These are phyloP conservation scores for Ophioninae sp. DNA, from an alignment of 2,888 invertebrate genomes.

Conservation along the genomic window DNA sequence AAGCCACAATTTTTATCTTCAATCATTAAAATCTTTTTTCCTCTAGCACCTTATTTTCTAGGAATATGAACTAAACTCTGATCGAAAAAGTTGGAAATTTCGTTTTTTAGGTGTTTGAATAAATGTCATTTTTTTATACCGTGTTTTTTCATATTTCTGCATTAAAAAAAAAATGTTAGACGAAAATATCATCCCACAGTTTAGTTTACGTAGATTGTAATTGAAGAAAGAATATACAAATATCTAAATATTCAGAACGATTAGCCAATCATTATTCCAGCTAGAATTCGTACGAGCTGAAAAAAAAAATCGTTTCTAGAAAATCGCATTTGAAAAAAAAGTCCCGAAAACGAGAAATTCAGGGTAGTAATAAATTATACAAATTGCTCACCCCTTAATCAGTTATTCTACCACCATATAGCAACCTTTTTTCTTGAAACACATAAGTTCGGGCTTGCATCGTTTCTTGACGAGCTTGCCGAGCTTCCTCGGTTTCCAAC, in stretches of 20 bases:
- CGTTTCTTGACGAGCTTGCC: slow-evolving; percentile 15
- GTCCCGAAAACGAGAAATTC: neutral
- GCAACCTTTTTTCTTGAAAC: neutral
- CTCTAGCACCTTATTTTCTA: no score
- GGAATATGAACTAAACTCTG: no score
- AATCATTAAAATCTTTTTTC: no score
- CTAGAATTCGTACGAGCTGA: slow-evolving; percentile 34
- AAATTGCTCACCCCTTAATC: no score
- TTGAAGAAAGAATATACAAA: no score
- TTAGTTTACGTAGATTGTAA: slow-evolving; percentile 32
- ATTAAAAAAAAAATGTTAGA: slow-evolving; percentile 46
- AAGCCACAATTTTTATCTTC: no score
- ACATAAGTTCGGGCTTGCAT: slow-evolving; percentile 7
- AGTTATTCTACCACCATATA: no score
- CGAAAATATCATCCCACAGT: slow-evolving; percentile 47
- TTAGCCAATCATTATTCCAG: slow-evolving; percentile 25
- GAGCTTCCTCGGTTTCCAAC: neutral
- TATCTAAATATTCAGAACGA: slow-evolving; percentile 13
- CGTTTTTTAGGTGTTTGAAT: slow-evolving; percentile 45
- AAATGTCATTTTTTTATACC: slow-evolving; percentile 48
- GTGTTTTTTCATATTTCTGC: slow-evolving; percentile 38
- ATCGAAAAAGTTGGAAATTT: no score
- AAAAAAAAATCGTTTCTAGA: slow-evolving; percentile 50
- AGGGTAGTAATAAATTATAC: no score
- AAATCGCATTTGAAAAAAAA: slow-evolving; percentile 33